Conservation (phyloP, 2,113 vertebrate genomes). For the Arizona elegans region DNA sequence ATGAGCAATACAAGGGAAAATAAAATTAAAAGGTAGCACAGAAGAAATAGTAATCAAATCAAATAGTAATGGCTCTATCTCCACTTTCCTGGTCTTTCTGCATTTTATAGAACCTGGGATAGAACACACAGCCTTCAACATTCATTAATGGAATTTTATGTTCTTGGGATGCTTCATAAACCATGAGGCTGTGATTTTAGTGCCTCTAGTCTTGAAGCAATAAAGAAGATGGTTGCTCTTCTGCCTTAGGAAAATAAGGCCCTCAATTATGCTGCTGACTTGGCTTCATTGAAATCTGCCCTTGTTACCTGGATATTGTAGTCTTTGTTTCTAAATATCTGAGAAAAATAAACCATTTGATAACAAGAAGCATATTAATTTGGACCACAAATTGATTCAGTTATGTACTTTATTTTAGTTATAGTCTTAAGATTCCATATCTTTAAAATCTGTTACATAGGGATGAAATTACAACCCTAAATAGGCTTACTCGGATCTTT, state of each 20-base stretch:
- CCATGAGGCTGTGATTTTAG: not conserved
- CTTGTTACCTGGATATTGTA: not conserved
- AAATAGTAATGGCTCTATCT: not conserved
- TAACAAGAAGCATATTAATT: not conserved
- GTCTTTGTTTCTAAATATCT: not conserved
- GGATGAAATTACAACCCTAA: not conserved
- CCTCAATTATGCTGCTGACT: not conserved
- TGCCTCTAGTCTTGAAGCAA: not conserved
- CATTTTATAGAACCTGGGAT: not conserved
- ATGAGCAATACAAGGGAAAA: not conserved
- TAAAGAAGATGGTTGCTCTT: not conserved
- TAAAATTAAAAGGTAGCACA: not conserved
- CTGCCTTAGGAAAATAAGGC: not conserved
- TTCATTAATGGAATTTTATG: not conserved
- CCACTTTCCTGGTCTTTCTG: not conserved
- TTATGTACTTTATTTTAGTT: not conserved
- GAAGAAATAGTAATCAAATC: not conserved
- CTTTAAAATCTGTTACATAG: not conserved
- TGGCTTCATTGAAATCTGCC: not conserved
- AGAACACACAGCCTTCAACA: not conserved
- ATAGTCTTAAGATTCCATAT: not conserved
- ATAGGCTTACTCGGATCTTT: not conserved
- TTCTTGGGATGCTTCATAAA: not conserved
- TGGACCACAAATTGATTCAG: not conserved
- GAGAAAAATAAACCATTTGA: not conserved